Base-by-base conservation (phyloP, 2,797 vertebrate species). In the Argentina silus region DNA sequence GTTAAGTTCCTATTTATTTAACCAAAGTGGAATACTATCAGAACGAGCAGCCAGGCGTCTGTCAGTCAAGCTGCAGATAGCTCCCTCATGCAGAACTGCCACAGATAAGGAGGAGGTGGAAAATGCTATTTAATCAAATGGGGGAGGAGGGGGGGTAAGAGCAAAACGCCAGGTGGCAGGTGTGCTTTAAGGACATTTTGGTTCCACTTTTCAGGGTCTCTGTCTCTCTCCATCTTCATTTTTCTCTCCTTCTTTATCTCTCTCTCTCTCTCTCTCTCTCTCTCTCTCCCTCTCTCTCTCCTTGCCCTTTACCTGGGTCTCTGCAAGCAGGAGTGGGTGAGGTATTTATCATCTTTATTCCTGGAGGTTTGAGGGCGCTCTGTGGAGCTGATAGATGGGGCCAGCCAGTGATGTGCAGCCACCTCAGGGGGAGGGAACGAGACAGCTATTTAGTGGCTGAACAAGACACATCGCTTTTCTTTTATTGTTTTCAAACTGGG, bases 391-490 rank as follows among this genome's bases (percentile, higher is more conserved):
- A 93, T 92, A 91, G 91, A 93, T 92, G 91, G 86, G 81, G 80
- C 27, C 53, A 80, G 83, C 80, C 88, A 87, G 80, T 90, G 90
- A 90, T 91, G 91, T 90, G 91, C 88, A 90, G 83, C 91, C 91
- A 91, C 92, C 91, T 93, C 44, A 17, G 72, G 83, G 89, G 89
- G 91, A 90, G 91, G 90, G 84, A 89, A 90, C 86, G 87, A 93
- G 93, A 94, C 93, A 91, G 90, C 91, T 93, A 92, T 95, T 94
- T 93, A 94, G 91, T 86, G 90, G 81, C 89, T 90, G 91, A 92
- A 89, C 89, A 92, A 93, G 92, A 93, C 91, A 90, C 91, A 93
- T 93, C 78, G 85, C 90, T 93, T 93, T 91, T 92, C 87, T 92
- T 87, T 89, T 89, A 91, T 93, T 93, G 91, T 93, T 93, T 92